Conservation (phyloP, 2,888 invertebrate genomes). For the Hypomecis atomaria region DNA sequence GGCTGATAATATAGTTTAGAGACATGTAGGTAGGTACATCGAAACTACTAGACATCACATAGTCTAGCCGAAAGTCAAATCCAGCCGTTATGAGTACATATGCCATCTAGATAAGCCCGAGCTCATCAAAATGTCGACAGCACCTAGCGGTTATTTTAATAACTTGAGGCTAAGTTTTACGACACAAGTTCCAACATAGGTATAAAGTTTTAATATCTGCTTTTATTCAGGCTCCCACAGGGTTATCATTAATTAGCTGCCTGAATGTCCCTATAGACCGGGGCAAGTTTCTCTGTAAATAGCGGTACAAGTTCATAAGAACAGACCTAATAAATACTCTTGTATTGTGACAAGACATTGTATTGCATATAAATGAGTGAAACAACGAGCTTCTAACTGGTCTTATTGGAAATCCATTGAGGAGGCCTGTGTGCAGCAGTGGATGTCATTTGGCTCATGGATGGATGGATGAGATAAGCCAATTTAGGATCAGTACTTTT, state of each 20-base stretch:
- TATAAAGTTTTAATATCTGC: slow-evolving; percentile 31
- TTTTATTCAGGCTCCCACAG: slow-evolving; percentile 25
- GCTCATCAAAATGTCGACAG: slow-evolving; percentile 18
- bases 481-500: too few species aligned
- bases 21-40: too few species aligned
- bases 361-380: too few species aligned
- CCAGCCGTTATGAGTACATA: neutral
- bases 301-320: slow-evolving; percentile 13
- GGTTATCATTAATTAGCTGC: slow-evolving; percentile 31
- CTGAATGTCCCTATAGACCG: slow-evolving; percentile 16
- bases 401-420: too few species aligned
- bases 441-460: too few species aligned
- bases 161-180: slow-evolving; percentile 24
- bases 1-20: too few species aligned
- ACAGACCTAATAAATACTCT: too few species aligned
- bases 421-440: too few species aligned
- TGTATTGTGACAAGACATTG: too few species aligned
- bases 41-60: too few species aligned
- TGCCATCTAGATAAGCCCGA: neutral
- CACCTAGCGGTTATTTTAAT: slow-evolving; percentile 20
- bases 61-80: neutral
- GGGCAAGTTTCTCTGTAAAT: slow-evolving; percentile 1
- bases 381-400: too few species aligned
- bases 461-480: too few species aligned
- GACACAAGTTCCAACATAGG: slow-evolving; percentile 23